Conservation (phyloP, 1,140 invertebrate genomes). For the Drosophila teissieri region DNA sequence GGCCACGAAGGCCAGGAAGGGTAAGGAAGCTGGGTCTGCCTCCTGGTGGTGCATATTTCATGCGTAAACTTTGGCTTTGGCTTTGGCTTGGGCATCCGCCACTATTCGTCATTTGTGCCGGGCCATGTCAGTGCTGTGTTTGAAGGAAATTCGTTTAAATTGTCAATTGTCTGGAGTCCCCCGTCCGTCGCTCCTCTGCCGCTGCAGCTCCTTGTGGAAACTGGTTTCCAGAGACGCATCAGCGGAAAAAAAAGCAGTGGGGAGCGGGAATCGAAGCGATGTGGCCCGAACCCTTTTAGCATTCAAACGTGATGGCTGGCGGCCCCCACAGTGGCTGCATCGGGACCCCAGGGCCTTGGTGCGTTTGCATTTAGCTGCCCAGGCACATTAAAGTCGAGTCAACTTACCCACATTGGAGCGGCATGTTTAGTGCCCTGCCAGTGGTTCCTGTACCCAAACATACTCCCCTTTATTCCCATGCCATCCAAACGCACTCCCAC, state of each 20-base stretch:
- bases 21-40: constrained; percentile 18
- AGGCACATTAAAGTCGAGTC: constrained; percentile 72
- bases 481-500: constrained; percentile 24
- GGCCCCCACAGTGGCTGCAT: constrained; percentile 26
- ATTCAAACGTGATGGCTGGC: constrained; percentile 70
- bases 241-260: constrained; percentile 32
- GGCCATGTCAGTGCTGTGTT: constrained; percentile 72
- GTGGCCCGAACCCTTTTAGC: constrained; percentile 73
- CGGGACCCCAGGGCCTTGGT: constrained; percentile 24
- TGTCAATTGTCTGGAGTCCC: constrained; percentile 76
- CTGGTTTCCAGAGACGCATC: constrained; percentile 77
- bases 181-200: constrained; percentile 24
- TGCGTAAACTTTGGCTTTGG: constrained; percentile 80
- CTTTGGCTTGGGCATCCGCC: constrained; percentile 60
- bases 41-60: constrained; percentile 73
- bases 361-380: constrained; percentile 77
- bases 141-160: constrained; percentile 82
- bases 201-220: constrained; percentile 24
- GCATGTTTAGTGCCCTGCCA: constrained; percentile 62
- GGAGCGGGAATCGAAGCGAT: constrained; percentile 40
- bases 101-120: constrained; percentile 78
- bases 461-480: constrained; percentile 1
- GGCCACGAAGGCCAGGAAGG: constrained; percentile 15
- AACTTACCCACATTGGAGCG: constrained; percentile 66
- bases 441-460: constrained; percentile 26